Conservation (phyloP, 2,797 vertebrate genomes). For the Dipus sagitta region DNA sequence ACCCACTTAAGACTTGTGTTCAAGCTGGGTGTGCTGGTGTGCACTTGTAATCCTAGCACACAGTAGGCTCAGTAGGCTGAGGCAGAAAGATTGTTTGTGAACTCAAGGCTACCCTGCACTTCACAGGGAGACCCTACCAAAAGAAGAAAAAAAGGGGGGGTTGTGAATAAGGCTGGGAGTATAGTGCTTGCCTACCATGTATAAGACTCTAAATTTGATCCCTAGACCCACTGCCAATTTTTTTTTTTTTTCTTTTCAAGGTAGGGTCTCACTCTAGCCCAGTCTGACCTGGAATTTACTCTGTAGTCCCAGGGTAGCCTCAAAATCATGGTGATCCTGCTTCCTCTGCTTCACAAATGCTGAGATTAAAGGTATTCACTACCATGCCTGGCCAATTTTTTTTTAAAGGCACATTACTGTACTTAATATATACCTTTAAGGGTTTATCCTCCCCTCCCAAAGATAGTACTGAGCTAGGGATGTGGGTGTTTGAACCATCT, state of each 20-base stretch:
- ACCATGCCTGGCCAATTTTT: neutral
- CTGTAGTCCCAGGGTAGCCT: too few relatives aligned
- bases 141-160: neutral
- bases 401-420: neutral
- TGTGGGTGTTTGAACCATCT: constrained; percentile 8
- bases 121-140: neutral
- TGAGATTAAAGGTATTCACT: neutral
- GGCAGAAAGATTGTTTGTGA: neutral
- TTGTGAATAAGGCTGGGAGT: too few relatives aligned
- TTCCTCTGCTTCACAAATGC: too few relatives aligned
- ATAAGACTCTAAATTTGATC: too few relatives aligned
- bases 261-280: too few relatives aligned
- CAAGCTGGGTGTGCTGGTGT: neutral
- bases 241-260: too few relatives aligned
- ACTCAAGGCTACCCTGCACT: neutral
- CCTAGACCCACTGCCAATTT: neutral
- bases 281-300: too few relatives aligned
- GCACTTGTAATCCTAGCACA: neutral
- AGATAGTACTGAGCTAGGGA: neutral
- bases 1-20: constrained; percentile 9
- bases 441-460: neutral
- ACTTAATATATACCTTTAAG: neutral
- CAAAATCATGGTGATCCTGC: too few relatives aligned
- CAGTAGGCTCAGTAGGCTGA: neutral
- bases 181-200: too few relatives aligned